These are phyloP conservation scores for Carassius carassius DNA, from an alignment of 2,113 vertebrate genomes.

Conservation along the genomic window DNA sequence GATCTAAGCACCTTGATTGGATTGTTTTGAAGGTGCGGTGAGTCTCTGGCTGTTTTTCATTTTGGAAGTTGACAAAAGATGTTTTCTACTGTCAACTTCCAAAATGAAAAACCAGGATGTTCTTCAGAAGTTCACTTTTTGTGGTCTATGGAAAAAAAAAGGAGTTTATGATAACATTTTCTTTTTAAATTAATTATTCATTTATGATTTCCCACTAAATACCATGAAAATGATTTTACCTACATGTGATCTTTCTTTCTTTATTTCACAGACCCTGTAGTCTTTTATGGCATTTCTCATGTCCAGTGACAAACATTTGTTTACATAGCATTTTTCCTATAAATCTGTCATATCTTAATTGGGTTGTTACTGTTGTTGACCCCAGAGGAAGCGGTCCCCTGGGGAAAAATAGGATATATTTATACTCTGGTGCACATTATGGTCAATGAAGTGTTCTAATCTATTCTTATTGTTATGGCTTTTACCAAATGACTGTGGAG, in stretches of 20 bases:
- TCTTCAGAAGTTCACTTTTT: neutral
- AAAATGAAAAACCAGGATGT: neutral
- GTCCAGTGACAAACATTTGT: neutral
- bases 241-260: neutral
- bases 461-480: slow-evolving; percentile 2
- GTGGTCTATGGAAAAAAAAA: neutral
- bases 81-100: too few relatives aligned
- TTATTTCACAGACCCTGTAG: neutral
- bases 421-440: slow-evolving; percentile 7
- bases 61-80: neutral
- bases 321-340: neutral
- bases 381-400: slow-evolving; percentile 4
- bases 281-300: neutral
- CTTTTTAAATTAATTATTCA: neutral
- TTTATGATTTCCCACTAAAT: neutral
- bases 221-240: neutral
- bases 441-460: slow-evolving; percentile 37
- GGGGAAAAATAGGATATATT: neutral
- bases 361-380: slow-evolving; percentile 6
- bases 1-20: too few relatives aligned
- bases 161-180: neutral
- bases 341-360: slow-evolving; percentile 19
- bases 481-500: slow-evolving; percentile 22
- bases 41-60: too few relatives aligned
- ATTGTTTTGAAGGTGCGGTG: too few relatives aligned